Base-by-base conservation (phyloP, 2,113 vertebrate genomes). In the Seriola aureovittata region DNA sequence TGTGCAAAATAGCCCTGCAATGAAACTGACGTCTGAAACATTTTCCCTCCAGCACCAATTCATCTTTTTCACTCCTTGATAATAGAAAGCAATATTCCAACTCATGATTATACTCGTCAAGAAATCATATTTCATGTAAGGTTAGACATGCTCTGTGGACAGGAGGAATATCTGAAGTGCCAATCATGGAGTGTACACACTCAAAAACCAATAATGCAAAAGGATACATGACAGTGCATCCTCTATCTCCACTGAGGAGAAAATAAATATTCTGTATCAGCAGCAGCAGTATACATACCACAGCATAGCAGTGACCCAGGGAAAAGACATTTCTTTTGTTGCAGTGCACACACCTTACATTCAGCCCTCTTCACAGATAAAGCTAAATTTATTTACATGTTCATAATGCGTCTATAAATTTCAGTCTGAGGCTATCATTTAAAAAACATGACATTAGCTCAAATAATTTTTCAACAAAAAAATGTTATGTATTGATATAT, bases 11-110 rank as follows among this genome's bases (percentile, higher is more conserved):
- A 83, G 77, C 65, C 48, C 81, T 42, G 67, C 68, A 54, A 89
- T 87, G 80, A 86, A 91, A 84, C 72, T 87, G 80, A 91, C 88
- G 88, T 87, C 84, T 91, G 89, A 93, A 89, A 89, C 70, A 88
- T 87, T 81, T 84, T 70, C 7, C 77, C 62, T 59, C 65, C 54
- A 77, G 69, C 71, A 85, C 80, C 85, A 86, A 93, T 92, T 93
- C 72, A 91, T 93, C 90, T 91, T 91, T 92, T 87, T 92, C 92
- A 89, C 81, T 91, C 81, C 71, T 42, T 71, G 79, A 92, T 93
- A 93, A 94, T 92, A 90, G 91, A 94, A 93, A 90, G 88, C 91
- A 92, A 93, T 93, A 83, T 95, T 80, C 88, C 86, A 84, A 85
- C 81, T 81, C 82, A 82, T 92, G 93, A 94, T 94, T 94, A 94